phyloP scores from a whole-genome alignment of 2,113 vertebrate species.

The Zosterops pallidus region DNA sequence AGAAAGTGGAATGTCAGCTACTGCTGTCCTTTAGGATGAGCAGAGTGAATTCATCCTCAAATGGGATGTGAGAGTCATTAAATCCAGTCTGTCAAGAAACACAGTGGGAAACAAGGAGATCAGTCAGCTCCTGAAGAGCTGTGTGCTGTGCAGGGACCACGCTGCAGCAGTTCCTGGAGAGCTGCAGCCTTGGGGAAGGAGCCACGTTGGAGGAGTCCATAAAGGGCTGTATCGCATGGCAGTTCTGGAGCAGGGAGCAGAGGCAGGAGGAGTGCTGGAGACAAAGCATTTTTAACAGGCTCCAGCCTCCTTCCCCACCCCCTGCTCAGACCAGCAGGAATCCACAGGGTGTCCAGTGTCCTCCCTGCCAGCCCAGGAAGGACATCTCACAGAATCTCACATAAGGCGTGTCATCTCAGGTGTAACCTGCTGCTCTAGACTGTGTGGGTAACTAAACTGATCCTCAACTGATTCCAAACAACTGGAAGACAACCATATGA shows the following conservation, averaged over 20 bases:
- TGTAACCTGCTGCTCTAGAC: not conserved
- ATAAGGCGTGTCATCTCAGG: not conserved
- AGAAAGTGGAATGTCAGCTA: not conserved
- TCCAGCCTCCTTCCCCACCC: not conserved
- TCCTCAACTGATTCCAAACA: not conserved
- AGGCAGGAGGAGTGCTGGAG: not conserved
- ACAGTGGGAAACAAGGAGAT: not conserved
- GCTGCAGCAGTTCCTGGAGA: not conserved
- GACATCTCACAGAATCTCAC: not conserved
- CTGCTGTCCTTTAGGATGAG: not conserved
- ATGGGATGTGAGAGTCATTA: not conserved
- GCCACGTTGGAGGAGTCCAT: accelerated
- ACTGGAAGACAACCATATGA: not conserved
- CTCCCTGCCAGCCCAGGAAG: not conserved
- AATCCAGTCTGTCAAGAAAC: not conserved
- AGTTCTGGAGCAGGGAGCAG: not conserved
- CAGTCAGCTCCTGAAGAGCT: not conserved
- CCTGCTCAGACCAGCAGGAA: not conserved
- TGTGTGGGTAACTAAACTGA: not conserved
- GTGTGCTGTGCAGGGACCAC: accelerated
- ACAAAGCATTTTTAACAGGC: not conserved
- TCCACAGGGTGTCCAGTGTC: not conserved
- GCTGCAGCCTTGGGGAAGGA: not conserved
- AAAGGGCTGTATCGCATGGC: not conserved
- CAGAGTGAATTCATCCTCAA: not conserved